These are phyloP conservation scores for Elgaria multicarinata DNA, from an alignment of 2,113 vertebrate genomes.

Conservation along the genomic window DNA sequence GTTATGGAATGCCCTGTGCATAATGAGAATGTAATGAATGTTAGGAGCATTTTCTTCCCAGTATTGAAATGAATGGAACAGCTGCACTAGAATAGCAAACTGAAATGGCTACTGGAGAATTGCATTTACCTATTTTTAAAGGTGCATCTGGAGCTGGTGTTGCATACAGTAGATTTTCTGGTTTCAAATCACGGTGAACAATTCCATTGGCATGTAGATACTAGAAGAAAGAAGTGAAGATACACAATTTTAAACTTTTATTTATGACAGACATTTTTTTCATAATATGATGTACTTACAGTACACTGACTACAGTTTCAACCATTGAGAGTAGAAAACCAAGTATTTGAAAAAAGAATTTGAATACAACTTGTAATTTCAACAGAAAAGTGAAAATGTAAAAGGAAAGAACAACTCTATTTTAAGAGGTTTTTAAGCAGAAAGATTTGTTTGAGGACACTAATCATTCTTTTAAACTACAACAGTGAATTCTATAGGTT, in stretches of 20 bases:
- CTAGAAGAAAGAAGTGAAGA: slow-evolving; percentile 67
- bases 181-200: slow-evolving; percentile 90
- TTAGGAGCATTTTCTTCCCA: not conserved
- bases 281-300: not conserved
- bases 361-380: slow-evolving; percentile 12
- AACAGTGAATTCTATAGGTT: not conserved
- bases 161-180: slow-evolving; percentile 89
- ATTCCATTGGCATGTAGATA: slow-evolving; percentile 91
- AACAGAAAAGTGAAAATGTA: slow-evolving; percentile 49
- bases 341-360: slow-evolving; percentile 24
- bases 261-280: not conserved
- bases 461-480: not conserved
- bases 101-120: not conserved
- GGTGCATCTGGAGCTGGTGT: slow-evolving; percentile 87
- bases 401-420: not conserved
- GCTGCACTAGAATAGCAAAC: not conserved
- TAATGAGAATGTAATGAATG: not conserved
- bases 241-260: slow-evolving; percentile 11
- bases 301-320: not conserved
- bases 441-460: not conserved
- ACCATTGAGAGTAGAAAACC: not conserved
- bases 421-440: not conserved
- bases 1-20: not conserved
- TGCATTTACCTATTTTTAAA: slow-evolving; percentile 85
- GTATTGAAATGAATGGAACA: not conserved